A percentile compares a stretch with the other conserved stretches of the same genome.
Evolutionary conservation across 2,888 invertebrate species (phyloP).

Genomic region (Digitonthophagus gazella): DNA sequence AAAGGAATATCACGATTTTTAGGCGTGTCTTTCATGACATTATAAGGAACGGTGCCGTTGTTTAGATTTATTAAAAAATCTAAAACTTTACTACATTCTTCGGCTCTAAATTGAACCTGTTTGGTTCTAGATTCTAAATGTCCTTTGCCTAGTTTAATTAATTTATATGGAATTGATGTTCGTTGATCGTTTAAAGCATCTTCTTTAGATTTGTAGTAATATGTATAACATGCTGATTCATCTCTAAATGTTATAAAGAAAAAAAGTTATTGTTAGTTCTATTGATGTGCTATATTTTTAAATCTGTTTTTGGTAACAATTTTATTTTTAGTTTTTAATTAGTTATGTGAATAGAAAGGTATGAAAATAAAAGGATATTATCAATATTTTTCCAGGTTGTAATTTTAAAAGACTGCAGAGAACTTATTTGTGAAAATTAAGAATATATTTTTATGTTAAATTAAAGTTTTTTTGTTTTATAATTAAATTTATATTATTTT

Average conservation of each 20-base stretch:
- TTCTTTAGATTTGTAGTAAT: conserved; percentile 49
- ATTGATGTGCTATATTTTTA: too few species aligned
- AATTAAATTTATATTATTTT: too few species aligned
- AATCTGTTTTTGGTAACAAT: too few species aligned
- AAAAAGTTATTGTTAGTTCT: not conserved
- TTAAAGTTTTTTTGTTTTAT: too few species aligned
- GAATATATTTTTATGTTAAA: too few species aligned
- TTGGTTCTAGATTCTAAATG: conserved; percentile 48
- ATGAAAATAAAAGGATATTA: too few species aligned
- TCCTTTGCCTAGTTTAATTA: conserved; percentile 45
- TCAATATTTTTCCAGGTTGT: too few species aligned
- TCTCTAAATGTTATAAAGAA: conserved; percentile 41
- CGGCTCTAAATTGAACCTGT: conserved; percentile 53
- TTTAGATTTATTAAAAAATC: conserved; percentile 55
- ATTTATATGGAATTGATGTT: conserved; percentile 44
- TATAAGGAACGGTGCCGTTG: conserved; percentile 51
- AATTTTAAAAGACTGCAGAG: too few species aligned
- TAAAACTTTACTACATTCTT: conserved; percentile 54
- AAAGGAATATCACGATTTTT: conserved; percentile 36
- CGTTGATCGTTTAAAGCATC: conserved; percentile 43
- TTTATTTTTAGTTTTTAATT: too few species aligned
- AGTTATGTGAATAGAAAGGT: too few species aligned
- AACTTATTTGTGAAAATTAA: too few species aligned
- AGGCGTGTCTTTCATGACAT: conserved; percentile 49
- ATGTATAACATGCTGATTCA: conserved; percentile 52